Base-by-base conservation (phyloP, 2,888 invertebrate species). In the Conchocele bisecta region DNA sequence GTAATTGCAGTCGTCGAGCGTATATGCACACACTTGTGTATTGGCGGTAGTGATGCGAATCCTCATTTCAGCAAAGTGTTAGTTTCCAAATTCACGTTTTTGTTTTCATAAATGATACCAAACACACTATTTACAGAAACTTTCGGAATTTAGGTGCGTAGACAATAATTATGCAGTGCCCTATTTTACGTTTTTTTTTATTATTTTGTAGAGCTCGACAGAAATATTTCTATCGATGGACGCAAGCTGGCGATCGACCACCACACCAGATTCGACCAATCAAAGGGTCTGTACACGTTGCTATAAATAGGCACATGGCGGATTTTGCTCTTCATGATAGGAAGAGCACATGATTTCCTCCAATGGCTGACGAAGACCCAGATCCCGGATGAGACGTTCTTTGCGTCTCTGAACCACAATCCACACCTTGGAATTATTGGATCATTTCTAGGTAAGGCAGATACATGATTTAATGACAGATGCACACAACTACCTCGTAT, bases 211-310 rank as follows among this genome's bases (percentile, higher is more conserved):
- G 74, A 20, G 69, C 58, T 9, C 33, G 33, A 6, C 41, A 60
- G 20, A 66, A 60, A 26, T 60, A 66, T 28, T 70, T 75, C n/a
- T 56, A 70, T 31, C 59, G 75, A 15, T 75, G 71, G 71, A 67
- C 65, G 24, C 20, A 29, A 17, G 67, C 71, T 2, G 64, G 57
- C 15, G 15, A 24, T 17, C 67, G 61, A 1, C 75, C 75, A 3
- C 75, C 75, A 3, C 70, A 83, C 53, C 35, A 60, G 15, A 77
- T 85, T 13, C 66, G 75, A 24, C 73, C 76, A 3, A 65, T 77
- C n/a, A 86, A 85, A 63, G 86, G 87, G 0, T 79, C 85, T 0
- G 83, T 88, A 7, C 87, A 86, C 65, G 81, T 87, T 9, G 71
- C 79, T 1, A 75, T 81, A 2, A 79, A 78, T 46, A 67, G 88